Percentiles rank a stretch among this genome's conserved stretches.
These are phyloP conservation scores for Panzeria rudis DNA, from an alignment of 2,888 invertebrate genomes.

Conservation along the genomic window DNA sequence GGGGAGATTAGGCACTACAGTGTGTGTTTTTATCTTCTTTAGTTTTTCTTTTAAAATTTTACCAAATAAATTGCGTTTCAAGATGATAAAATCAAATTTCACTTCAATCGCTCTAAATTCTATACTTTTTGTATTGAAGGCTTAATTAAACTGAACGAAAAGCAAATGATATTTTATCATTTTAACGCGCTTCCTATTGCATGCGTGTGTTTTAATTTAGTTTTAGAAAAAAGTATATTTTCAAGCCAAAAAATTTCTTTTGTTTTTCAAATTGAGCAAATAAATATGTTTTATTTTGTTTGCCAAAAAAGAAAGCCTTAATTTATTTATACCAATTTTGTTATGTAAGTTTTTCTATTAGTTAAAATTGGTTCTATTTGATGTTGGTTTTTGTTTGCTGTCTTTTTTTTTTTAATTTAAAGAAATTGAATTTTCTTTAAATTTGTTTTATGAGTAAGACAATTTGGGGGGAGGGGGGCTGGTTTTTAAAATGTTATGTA, in stretches of 20 bases:
- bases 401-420: conserved; percentile 51
- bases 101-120: not conserved
- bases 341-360: not conserved
- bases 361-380: conserved; percentile 71
- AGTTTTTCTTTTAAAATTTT: conserved; percentile 66
- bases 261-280: conserved; percentile 67
- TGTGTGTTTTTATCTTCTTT: conserved; percentile 76
- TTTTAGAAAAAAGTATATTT: conserved; percentile 59
- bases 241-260: conserved; percentile 45
- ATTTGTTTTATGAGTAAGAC: not conserved
- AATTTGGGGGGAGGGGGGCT: not conserved
- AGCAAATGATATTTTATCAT: not conserved
- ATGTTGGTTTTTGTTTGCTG: conserved; percentile 72
- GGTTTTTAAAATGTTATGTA: conserved; percentile 42
- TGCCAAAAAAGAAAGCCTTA: conserved; percentile 48
- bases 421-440: conserved; percentile 34
- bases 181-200: not conserved
- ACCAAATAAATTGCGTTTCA: conserved; percentile 49
- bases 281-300: conserved; percentile 45
- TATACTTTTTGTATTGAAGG: not conserved
- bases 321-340: conserved; percentile 51
- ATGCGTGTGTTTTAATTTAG: conserved; percentile 45
- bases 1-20: conserved; percentile 83
- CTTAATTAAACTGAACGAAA: not conserved
- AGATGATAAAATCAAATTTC: not conserved